Base-by-base conservation (phyloP, 2,888 invertebrate genomes). In the Creontiades dilutus region DNA sequence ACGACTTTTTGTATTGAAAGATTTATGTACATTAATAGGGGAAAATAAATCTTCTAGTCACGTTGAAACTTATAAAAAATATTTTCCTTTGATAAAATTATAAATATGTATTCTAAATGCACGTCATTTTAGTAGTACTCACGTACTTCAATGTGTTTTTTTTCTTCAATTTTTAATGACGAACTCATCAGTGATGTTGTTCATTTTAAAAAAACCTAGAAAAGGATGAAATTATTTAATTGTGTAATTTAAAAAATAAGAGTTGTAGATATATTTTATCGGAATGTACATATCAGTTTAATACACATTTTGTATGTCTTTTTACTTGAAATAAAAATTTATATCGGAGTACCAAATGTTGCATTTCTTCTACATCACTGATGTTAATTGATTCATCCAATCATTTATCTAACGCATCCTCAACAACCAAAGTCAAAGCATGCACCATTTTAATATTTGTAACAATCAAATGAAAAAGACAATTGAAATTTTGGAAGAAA, bases 251-350 rank as follows among this genome's bases (percentile, higher is more conserved):
- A 16, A 37, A 37, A 37, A 37, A 46, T n/a, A 75, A 47, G 86
- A 75, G 16, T 86, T 86, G 86, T 86, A 68, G 68, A 86, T 86
- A 86, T 85, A 86, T 86, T 75, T 86, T 86, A 86, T 86, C 76
- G 68, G 75, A 86, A 86, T 86, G 86, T 86, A 86, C 86, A 86
- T 86, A 86, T 86, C 86, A 86, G 23, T 85, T 37, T 55, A 46
- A n/a, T 55, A 27, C 19, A 85, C 37, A 28, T 57, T 85, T 85
- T 85, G 23, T 85, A 85, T 85, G 85, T 61, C 85, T 85, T 85
- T 85, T 85, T 85, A 85, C 85, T 85, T 57, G 28, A 85, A 84
- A 85, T 85, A 85, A 23, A 85, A 85, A 37, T 61, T 57, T 68
- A 68, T 68, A 68, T 68, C 23, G 68, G 23, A 68, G 68, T 68